Evolutionary conservation across 2,797 vertebrate species (phyloP).

Genomic region (Lithobates sylvaticus): DNA sequence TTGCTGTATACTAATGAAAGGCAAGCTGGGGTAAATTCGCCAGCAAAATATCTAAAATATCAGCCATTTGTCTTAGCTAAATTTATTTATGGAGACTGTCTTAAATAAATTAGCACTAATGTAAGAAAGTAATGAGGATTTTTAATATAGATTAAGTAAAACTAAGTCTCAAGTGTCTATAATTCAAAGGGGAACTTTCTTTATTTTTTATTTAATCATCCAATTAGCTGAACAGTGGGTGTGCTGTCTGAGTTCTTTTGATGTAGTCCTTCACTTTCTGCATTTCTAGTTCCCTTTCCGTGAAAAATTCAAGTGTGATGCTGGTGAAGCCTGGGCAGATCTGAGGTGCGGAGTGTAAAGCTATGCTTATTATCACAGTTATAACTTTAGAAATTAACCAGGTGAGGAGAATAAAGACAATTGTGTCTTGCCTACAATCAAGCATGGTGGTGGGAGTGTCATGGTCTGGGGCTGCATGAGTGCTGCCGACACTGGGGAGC

Average conservation of each 20-base stretch:
- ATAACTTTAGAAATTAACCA: too few relatives aligned
- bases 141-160: constrained; percentile 1
- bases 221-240: not conserved
- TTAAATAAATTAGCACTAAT: constrained; percentile 8
- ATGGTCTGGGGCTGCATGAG: too few relatives aligned
- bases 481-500: too few relatives aligned
- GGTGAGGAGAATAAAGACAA: too few relatives aligned
- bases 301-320: not conserved
- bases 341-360: not conserved
- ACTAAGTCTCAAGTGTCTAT: constrained; percentile 1
- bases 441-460: too few relatives aligned
- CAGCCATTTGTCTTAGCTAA: not conserved
- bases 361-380: not conserved
- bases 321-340: not conserved
- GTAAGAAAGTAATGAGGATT: not conserved
- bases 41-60: not conserved
- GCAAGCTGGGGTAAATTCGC: not conserved
- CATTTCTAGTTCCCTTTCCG: not conserved
- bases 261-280: not conserved
- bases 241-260: not conserved
- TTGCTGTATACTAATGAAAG: not conserved
- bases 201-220: not conserved
- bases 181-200: not conserved
- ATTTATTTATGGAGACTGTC: not conserved
- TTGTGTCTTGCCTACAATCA: too few relatives aligned